Base-by-base conservation (phyloP, 2,888 invertebrate species). In the Ypsolopha sequella region DNA sequence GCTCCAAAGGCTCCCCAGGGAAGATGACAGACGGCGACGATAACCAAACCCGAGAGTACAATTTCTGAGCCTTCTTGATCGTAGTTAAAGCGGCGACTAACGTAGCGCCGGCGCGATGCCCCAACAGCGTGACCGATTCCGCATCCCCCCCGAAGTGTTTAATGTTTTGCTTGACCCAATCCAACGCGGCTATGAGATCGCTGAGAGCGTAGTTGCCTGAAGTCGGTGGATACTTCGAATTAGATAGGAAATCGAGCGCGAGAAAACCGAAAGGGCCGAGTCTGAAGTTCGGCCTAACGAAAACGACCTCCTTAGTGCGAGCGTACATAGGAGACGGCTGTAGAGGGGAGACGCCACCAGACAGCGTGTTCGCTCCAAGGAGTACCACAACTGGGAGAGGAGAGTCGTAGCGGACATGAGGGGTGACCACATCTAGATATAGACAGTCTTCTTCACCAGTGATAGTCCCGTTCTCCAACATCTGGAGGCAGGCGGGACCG, bases 191-290 rank as follows among this genome's bases (percentile, higher is more conserved):
- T 10, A 95, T 69, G 53, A 96, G 89, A 67, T 96, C 96, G 1
- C 93, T 92, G 0, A 96, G 87, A 0, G 92, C 96, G 66, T 95
- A 96, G 73, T 96, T 96, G 36, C 96, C 96, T 0, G 95, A 94
- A 0, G 92, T 91, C 35, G 87, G 89, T 0, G 94, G 93, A 67
- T 94, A 91, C 14, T 90, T 88, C 0, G 91, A 85, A 60, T 91
- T 89, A 0, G 93, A 91, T 1, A 95, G 76, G 2, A 90, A 87
- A 53, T 92, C 91, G 6, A 92, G 79, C 0, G 96, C 92, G 48
- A 97, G 81, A 69, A 96, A 97, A 4, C 97, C 97, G 52, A 93
- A 88, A 48, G 91, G 89, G 0, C 92, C 93, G 54, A 93, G 78
- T 62, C 96, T 89, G 78, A 96, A 96, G 67, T 96, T 95, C 4